These are phyloP conservation scores for Eleutherodactylus coqui DNA, from an alignment of 2,797 vertebrate species.

Conservation along the genomic window DNA sequence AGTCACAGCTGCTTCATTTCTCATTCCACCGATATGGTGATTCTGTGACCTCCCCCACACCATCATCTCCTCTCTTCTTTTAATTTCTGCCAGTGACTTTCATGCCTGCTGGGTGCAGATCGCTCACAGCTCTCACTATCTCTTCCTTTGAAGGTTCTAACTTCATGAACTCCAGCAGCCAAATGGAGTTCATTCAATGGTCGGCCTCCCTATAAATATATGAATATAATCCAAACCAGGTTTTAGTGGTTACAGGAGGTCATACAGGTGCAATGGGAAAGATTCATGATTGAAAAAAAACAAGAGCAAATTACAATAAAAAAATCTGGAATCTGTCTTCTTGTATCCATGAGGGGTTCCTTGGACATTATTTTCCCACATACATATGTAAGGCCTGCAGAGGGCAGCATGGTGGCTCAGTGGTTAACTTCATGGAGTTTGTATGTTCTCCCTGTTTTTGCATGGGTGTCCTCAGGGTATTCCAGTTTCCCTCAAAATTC, in stretches of 20 bases:
- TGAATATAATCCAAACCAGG: conserved; percentile 2
- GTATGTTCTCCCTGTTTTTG: too few relatives aligned
- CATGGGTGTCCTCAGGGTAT: too few relatives aligned
- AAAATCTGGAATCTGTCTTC: background rate
- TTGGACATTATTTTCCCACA: background rate
- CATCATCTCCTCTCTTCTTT: background rate
- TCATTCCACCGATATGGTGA: background rate
- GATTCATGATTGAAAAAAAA: background rate
- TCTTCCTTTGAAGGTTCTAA: background rate
- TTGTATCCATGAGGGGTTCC: background rate
- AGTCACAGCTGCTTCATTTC: background rate
- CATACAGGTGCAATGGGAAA: background rate
- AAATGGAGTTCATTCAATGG: background rate
- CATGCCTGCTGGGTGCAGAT: background rate
- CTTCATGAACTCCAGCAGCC: background rate
- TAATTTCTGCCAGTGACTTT: conserved; percentile 13
- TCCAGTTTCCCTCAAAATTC: too few relatives aligned
- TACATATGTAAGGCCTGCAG: too few relatives aligned
- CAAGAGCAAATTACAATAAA: background rate
- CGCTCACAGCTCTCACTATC: background rate
- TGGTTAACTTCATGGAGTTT: too few relatives aligned
- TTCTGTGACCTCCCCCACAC: conserved; percentile 7
- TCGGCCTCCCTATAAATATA: background rate
- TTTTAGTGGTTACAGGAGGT: background rate
- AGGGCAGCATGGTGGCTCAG: too few relatives aligned